Base-by-base conservation (phyloP, 1,140 invertebrate species). In the Drosophila serrata region DNA sequence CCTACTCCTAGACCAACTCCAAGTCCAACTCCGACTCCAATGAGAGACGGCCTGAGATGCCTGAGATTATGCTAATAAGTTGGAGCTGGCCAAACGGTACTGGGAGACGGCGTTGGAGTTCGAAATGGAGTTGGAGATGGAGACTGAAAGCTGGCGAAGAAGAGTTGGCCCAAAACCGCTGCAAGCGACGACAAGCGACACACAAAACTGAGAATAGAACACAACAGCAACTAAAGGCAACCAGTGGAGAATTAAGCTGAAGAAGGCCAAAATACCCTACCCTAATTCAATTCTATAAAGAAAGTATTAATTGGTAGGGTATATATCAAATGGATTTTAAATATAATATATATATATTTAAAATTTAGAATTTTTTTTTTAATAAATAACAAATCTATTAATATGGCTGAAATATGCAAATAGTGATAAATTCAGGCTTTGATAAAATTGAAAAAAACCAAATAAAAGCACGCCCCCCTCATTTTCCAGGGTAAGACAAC, bases 1-100 rank as follows among this genome's bases (percentile, higher is more conserved):
- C 35, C 15, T 11, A 6, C 11, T n/a, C 40, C 11, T 11, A 22
- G 19, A 13, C 29, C 17, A 8, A 22, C 0, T 46, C 27, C n/a
- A 8, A 27, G 2, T 39, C 33, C 22, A 1, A 2, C 4, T 45
- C 27, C 15, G 6, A 19, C 40, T 46, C 11, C 17, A 87, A 87
- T 86, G 62, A 87, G 79, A 40, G 60, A 59, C 74, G 51, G 58
- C 51, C n/a, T n/a, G n/a, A n/a, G 59, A 68, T 68, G 68, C 72
- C 63, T 82, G 72, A 84, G 85, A 87, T 87, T 88, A 87, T 87
- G 84, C 85, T 88, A 87, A 87, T 87, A 84, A 88, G 84, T 78
- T 81, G 58, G 63, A 68, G 76, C 84, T 81, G 57, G 69, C 75
- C 70, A 76, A 85, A 81, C 81, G 77, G 82, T 81, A 81, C 80